Percentiles rank a stretch among this genome's conserved stretches.
Conservation (phyloP, 2,888 invertebrate species). For the Keiferia lycopersicella region DNA sequence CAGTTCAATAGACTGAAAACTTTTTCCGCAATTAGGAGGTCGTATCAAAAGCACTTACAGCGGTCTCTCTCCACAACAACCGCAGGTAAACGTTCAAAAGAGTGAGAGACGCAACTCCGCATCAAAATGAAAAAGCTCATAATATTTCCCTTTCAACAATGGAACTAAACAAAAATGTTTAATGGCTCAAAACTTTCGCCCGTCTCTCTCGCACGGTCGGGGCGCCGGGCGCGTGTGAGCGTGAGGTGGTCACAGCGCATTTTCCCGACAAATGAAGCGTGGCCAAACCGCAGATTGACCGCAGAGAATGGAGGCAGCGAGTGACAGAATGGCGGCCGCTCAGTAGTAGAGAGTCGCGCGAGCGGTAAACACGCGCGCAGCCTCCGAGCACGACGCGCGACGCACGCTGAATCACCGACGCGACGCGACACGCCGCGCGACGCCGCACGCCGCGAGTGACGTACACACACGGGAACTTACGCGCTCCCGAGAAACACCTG, state of each 20-base stretch:
- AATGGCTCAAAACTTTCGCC: constrained; percentile 70
- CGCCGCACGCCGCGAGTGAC: constrained; percentile 36
- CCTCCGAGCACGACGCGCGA: constrained; percentile 39
- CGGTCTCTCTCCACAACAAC: constrained; percentile 51
- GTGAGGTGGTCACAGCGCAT: constrained; percentile 64
- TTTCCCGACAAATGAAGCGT: constrained; percentile 82
- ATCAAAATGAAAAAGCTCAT: constrained; percentile 73
- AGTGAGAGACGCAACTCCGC: constrained; percentile 56
- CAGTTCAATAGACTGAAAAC: constrained; percentile 28
- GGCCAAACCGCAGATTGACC: constrained; percentile 82
- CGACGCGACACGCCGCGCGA: constrained; percentile 33
- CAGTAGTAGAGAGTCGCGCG: constrained; percentile 75
- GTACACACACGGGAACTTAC: constrained; percentile 27
- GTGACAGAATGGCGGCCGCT: constrained; percentile 80
- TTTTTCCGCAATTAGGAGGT: constrained; percentile 29
- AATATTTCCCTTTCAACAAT: constrained; percentile 77
- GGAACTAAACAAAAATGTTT: constrained; percentile 77
- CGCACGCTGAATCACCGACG: constrained; percentile 7
- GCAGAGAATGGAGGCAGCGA: constrained; percentile 81
- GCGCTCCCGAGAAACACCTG: constrained; percentile 17
- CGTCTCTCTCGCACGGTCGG: constrained; percentile 55
- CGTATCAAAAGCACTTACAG: constrained; percentile 40
- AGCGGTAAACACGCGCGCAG: constrained; percentile 63
- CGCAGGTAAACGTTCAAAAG: constrained; percentile 47
- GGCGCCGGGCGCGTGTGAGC: constrained; percentile 45